Conservation (phyloP, 1,140 invertebrate species). For the Portunus trituberculatus region DNA sequence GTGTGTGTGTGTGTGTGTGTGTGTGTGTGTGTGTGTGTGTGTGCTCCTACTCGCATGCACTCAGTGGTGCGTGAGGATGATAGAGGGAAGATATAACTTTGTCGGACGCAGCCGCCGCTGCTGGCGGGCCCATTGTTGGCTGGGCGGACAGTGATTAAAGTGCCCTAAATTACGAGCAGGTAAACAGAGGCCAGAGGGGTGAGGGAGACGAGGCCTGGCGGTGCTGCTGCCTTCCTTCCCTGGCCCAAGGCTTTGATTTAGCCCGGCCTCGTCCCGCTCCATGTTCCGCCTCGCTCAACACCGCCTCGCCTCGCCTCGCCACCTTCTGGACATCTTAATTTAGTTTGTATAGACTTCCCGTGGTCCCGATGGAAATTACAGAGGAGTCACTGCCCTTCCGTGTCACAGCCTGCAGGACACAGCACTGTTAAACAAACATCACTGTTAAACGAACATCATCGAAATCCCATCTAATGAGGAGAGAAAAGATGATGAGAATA, state of each 20-base stretch:
- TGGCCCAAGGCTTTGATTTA: not conserved
- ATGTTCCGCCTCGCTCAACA: not conserved
- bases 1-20: not conserved
- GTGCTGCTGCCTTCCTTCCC: not conserved
- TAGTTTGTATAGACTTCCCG: not conserved
- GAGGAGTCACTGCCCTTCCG: not conserved
- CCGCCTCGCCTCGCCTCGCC: not conserved
- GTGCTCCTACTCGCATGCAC: too few species aligned
- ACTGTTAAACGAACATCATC: not conserved
- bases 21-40: not conserved
- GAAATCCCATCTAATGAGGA: too few species aligned
- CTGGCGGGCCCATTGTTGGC: not conserved
- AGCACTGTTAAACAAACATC: not conserved
- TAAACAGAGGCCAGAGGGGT: not conserved
- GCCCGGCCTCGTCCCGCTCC: not conserved
- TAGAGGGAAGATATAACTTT: constrained; percentile 7
- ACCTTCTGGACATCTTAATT: not conserved
- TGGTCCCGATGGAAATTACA: not conserved
- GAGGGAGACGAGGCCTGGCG: not conserved
- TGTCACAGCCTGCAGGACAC: not conserved
- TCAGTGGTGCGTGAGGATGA: constrained; percentile 39
- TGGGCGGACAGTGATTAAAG: not conserved
- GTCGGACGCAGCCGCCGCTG: not conserved
- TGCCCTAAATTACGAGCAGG: not conserved
- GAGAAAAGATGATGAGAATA: too few species aligned